Evolutionary conservation across 2,797 vertebrate genomes (phyloP).

Genomic region (Phrynocephalus guinanensis): DNA sequence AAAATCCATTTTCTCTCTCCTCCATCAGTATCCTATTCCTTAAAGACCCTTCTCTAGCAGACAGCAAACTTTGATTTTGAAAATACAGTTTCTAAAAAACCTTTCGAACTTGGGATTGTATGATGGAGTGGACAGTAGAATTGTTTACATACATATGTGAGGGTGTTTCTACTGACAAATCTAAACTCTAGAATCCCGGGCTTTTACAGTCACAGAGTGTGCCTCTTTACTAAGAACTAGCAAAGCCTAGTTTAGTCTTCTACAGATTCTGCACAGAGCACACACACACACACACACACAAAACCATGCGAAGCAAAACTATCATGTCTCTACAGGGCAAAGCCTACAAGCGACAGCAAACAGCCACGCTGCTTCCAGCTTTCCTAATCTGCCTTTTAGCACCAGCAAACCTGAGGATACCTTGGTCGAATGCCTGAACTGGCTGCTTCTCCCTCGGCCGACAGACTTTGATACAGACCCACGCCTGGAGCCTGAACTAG

Average conservation of each 20-base stretch:
- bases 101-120: background rate
- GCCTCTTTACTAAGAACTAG: background rate
- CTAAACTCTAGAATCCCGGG: background rate
- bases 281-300: conserved; percentile 19
- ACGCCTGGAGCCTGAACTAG: conserved; percentile 81
- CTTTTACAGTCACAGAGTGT: no score
- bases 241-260: background rate
- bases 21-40: background rate
- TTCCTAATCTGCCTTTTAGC: background rate
- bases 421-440: conserved; percentile 81
- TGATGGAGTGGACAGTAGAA: background rate
- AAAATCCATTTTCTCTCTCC: background rate
- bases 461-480: conserved; percentile 85
- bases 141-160: background rate
- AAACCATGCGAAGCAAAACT: background rate
- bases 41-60: background rate
- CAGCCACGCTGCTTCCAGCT: conserved; percentile 25
- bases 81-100: background rate
- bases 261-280: background rate
- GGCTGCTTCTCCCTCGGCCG: conserved; percentile 83
- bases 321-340: fast-evolving
- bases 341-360: conserved; percentile 29
- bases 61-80: background rate
- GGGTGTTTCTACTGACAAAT: background rate
- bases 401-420: conserved; percentile 65